Percentiles rank a stretch among this genome's conserved stretches.
Evolutionary conservation across 2,797 vertebrate species (phyloP).

Genomic region (Melanotaenia parkinsoni): DNA sequence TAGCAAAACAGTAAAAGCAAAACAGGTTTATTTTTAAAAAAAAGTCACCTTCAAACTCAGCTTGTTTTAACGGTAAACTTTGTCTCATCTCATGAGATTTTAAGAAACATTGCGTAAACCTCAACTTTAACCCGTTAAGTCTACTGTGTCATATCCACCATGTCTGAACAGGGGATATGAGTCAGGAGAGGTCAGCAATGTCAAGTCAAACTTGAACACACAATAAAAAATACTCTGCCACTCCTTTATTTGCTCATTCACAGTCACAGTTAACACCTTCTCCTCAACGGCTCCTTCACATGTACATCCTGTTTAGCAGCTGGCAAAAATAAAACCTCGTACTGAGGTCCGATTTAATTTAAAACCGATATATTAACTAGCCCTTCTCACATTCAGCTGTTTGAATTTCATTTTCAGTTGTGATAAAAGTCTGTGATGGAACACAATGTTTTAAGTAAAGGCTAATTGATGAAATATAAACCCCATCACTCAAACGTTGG

Average conservation of each 20-base stretch:
- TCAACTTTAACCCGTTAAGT: conserved; percentile 16
- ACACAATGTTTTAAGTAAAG: no score
- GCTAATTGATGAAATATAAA: background rate
- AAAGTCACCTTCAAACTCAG: conserved; percentile 17
- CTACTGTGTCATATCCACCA: background rate
- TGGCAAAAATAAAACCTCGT: background rate
- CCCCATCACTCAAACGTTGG: background rate
- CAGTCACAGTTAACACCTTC: background rate
- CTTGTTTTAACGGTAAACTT: conserved; percentile 15
- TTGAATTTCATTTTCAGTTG: background rate
- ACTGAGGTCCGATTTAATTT: background rate
- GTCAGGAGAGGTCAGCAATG: conserved; percentile 14
- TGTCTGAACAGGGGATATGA: conserved; percentile 3
- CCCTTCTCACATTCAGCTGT: background rate
- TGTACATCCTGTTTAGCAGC: conserved; percentile 24
- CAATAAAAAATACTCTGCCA: conserved; percentile 19
- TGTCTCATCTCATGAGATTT: conserved; percentile 5
- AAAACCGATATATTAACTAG: background rate
- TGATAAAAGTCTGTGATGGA: background rate
- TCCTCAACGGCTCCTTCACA: background rate
- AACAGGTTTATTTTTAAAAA: background rate
- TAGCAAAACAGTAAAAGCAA: background rate
- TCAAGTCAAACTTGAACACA: conserved; percentile 8
- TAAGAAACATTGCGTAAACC: background rate
- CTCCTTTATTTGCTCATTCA: conserved; percentile 51